Percentiles rank a stretch among this genome's conserved stretches.
phyloP scores from a whole-genome alignment of 2,888 invertebrate genomes.

The Protophormia terraenovae region DNA sequence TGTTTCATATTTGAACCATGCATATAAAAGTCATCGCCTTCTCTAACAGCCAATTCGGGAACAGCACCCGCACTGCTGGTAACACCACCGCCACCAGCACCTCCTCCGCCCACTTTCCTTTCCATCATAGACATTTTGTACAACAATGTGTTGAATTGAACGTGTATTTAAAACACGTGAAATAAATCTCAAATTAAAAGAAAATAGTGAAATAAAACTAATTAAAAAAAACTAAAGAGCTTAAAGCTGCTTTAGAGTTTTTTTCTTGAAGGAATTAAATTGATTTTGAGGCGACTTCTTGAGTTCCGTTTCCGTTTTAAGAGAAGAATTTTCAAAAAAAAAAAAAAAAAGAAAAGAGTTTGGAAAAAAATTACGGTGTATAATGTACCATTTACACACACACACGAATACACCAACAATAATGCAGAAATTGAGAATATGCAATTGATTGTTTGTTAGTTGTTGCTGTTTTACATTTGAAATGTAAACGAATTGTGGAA shows the following conservation, averaged over 20 bases:
- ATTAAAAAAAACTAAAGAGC: slow-evolving; percentile 9
- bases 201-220: slow-evolving; percentile 11
- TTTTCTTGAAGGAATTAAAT: neutral
- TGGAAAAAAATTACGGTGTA: neutral
- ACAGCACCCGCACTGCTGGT: slow-evolving; percentile 69
- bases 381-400: slow-evolving; percentile 24
- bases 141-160: slow-evolving; percentile 64
- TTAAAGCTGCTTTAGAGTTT: slow-evolving; percentile 13
- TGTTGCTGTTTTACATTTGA: slow-evolving; percentile 47
- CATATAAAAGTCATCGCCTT: slow-evolving; percentile 71
- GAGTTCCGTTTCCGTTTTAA: slow-evolving; percentile 12
- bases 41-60: slow-evolving; percentile 70
- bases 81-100: slow-evolving; percentile 65
- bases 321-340: neutral
- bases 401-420: neutral
- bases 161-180: slow-evolving; percentile 52
- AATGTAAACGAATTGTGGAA: slow-evolving; percentile 22
- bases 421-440: neutral
- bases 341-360: neutral
- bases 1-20: slow-evolving; percentile 88
- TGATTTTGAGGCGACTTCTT: slow-evolving; percentile 7
- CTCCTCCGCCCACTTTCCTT: slow-evolving; percentile 76
- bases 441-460: neutral
- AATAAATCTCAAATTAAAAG: slow-evolving; percentile 26
- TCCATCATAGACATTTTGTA: slow-evolving; percentile 81